phyloP scores from a whole-genome alignment of 2,797 vertebrate species.

The Mormyrus hasselquistii region DNA sequence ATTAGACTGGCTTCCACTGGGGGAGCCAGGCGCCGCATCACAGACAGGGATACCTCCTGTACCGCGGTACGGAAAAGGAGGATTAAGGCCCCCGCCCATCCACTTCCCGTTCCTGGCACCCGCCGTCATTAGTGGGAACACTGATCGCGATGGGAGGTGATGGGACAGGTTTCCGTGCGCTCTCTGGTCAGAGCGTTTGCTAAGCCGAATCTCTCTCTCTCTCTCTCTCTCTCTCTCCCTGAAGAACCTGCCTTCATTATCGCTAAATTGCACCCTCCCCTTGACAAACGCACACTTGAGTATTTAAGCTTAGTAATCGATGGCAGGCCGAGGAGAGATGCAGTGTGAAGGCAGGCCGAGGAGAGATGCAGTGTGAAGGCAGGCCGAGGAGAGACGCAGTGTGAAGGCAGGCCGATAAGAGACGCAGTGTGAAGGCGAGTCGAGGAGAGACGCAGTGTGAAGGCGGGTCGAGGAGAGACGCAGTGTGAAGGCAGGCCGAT shows the following conservation, averaged over 20 bases:
- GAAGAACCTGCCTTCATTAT: conserved; percentile 59
- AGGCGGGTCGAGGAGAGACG: not conserved
- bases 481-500: not conserved
- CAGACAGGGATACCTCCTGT: not conserved
- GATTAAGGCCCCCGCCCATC: conserved; percentile 29
- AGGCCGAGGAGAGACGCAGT: not conserved
- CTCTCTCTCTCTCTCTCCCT: conserved; percentile 58
- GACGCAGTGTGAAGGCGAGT: not conserved
- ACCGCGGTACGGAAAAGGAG: not conserved
- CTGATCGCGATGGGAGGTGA: conserved; percentile 50
- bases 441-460: not conserved
- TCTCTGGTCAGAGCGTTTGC: conserved; percentile 39
- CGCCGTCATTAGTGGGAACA: not conserved
- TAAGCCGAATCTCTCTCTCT: conserved; percentile 57
- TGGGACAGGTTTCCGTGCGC: conserved; percentile 36
- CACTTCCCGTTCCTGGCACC: not conserved
- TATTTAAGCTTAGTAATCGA: conserved; percentile 1
- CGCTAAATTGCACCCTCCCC: conserved; percentile 56
- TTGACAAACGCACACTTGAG: not conserved
- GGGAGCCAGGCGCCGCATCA: not conserved
- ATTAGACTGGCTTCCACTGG: not conserved
- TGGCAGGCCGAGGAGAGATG: conserved; percentile 30
- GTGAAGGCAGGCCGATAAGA: not conserved
- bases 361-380: not conserved
- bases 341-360: not conserved